A percentile compares a stretch with the other conserved stretches of the same genome.
These are phyloP conservation scores for Potamarius usumacintae DNA, from an alignment of 2,113 vertebrate genomes.

Conservation along the genomic window DNA sequence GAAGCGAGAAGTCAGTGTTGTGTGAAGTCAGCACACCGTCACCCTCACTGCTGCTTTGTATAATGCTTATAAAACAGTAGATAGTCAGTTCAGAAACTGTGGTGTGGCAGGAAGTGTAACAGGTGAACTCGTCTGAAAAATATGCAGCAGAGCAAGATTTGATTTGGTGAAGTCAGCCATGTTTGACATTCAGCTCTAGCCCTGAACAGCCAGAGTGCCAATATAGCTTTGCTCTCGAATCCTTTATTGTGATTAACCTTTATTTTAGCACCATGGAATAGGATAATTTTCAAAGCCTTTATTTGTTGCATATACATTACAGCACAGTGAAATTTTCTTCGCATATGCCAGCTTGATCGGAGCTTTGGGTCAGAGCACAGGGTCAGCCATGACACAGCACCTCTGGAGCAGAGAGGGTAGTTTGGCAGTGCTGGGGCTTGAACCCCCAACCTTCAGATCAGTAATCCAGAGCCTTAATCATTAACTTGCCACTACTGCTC, in stretches of 20 bases:
- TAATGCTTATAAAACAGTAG: not conserved
- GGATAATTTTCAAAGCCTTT: too few relatives aligned
- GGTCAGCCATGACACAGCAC: too few relatives aligned
- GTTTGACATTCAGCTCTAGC: not conserved
- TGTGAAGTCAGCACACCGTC: not conserved
- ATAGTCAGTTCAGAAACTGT: not conserved
- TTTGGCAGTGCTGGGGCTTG: too few relatives aligned
- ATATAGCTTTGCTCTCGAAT: not conserved
- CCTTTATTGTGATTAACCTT: not conserved
- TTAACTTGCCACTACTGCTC: too few relatives aligned
- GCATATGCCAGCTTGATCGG: too few relatives aligned
- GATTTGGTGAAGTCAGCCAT: conserved; percentile 4
- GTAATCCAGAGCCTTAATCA: too few relatives aligned
- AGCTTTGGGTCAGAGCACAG: too few relatives aligned
- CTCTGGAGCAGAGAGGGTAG: too few relatives aligned
- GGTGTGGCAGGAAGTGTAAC: not conserved
- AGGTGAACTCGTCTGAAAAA: not conserved
- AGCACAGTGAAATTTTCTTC: too few relatives aligned
- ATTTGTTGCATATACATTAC: too few relatives aligned
- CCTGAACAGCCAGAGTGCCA: not conserved
- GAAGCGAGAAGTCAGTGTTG: not conserved
- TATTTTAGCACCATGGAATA: not conserved
- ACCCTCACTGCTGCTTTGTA: not conserved
- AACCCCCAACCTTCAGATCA: too few relatives aligned
- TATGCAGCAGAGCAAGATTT: conserved; percentile 32